A percentile compares a stretch with the other conserved stretches of the same genome.
Conservation (phyloP, 1,140 invertebrate genomes). For the Caenorhabditis briggsae region DNA sequence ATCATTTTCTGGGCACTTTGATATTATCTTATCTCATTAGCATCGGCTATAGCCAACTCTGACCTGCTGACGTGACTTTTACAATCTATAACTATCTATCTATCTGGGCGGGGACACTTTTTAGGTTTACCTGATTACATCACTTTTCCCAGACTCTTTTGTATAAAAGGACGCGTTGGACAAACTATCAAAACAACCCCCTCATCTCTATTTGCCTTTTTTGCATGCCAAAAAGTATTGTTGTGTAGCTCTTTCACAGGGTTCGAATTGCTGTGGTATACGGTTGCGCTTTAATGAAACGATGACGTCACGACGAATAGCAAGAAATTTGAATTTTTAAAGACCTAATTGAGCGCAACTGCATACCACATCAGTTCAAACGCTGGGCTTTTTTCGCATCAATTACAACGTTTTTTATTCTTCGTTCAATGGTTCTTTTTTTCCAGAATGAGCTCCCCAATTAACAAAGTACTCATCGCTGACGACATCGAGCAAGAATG, state of each 20-base stretch:
- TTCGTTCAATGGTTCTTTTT: not conserved
- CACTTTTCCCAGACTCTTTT: slow-evolving; percentile 2
- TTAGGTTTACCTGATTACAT: slow-evolving; percentile 21
- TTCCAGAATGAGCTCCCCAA: slow-evolving; percentile 37
- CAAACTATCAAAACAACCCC: not conserved
- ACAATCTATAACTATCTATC: not conserved
- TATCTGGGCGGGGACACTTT: not conserved
- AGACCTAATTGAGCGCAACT: no score
- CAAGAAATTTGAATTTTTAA: no score
- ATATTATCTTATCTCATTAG: slow-evolving; percentile 3
- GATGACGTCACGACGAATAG: no score
- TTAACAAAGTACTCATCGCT: slow-evolving; percentile 85
- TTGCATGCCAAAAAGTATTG: no score
- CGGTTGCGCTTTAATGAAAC: no score
- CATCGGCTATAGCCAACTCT: not conserved
- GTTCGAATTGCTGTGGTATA: no score
- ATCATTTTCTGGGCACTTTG: slow-evolving; percentile 7
- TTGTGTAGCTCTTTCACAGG: no score
- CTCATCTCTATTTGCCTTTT: no score
- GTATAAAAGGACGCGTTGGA: not conserved
- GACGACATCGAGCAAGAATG: slow-evolving; percentile 91
- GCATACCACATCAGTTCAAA: not conserved
- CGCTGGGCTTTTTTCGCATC: not conserved
- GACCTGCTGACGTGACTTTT: slow-evolving; percentile 58
- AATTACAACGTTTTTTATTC: not conserved